Conservation (phyloP, 2,797 vertebrate genomes). For the Halcyon badia region DNA sequence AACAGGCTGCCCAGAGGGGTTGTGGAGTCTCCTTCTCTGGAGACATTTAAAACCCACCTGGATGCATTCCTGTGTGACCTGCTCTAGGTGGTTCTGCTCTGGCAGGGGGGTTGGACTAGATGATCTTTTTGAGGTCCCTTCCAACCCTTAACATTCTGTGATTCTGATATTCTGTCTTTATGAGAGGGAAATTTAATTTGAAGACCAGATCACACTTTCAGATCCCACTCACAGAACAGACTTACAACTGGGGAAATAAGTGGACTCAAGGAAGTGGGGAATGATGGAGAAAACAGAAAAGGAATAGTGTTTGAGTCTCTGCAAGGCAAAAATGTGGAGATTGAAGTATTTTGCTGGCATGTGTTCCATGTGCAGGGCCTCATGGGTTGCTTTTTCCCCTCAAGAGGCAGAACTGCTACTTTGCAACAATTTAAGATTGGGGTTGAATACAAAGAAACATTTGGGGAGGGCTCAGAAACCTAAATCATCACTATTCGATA, state of each 20-base stretch:
- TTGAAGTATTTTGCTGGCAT: background rate
- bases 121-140: no score
- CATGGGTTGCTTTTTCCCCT: background rate
- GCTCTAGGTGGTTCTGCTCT: no score
- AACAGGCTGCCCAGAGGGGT: no score
- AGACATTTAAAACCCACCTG: no score
- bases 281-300: background rate
- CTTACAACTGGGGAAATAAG: background rate
- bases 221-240: background rate
- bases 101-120: no score
- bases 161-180: background rate
- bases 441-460: background rate
- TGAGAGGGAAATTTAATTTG: background rate
- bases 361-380: no score
- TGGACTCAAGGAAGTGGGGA: background rate
- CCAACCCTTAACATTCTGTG: no score
- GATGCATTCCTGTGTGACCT: no score
- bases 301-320: background rate
- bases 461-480: background rate
- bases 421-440: background rate
- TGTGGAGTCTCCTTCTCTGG: no score
- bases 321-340: background rate
- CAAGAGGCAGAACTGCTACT: background rate
- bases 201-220: background rate
- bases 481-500: background rate